Percentiles rank a stretch among this genome's conserved stretches.
These are phyloP conservation scores for Diplosoma virens DNA, from an alignment of 23 tunicate species.

Conservation along the genomic window DNA sequence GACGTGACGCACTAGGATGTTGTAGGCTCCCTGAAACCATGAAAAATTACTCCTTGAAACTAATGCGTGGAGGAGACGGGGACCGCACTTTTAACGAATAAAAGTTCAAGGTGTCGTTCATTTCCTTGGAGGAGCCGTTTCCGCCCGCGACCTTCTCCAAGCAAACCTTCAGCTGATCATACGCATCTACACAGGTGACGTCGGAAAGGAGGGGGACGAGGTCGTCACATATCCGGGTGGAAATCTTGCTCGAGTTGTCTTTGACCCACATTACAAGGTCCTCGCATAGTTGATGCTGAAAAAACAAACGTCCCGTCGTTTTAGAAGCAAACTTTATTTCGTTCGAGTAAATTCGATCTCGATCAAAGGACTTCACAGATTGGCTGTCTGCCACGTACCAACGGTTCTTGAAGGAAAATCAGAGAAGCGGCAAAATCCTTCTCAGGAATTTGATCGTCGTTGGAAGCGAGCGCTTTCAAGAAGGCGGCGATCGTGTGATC, in stretches of 20 bases:
- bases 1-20: constrained; percentile 38
- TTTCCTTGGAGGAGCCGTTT: constrained; percentile 13
- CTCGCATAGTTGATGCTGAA: constrained; percentile 39
- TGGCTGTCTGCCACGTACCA: constrained; percentile 21
- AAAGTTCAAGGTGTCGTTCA: constrained; percentile 30
- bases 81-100: constrained; percentile 21
- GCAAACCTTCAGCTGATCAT: constrained; percentile 2
- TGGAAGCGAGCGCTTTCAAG: constrained; percentile 18
- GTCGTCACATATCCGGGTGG: constrained; percentile 20
- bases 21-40: constrained; percentile 33
- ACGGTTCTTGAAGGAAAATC: constrained; percentile 26
- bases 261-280: constrained; percentile 37
- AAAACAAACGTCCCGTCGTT: no score
- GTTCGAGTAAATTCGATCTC: no score
- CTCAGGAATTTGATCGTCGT: background rate
- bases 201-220: constrained; percentile 38
- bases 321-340: no score
- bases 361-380: no score
- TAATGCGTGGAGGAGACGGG: background rate
- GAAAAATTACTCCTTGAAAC: background rate
- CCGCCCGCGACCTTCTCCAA: constrained; percentile 34
- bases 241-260: background rate
- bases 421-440: constrained; percentile 6
- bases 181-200: background rate
- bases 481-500: constrained; percentile 5